phyloP scores from a whole-genome alignment of 2,113 vertebrate genomes.

The Chlorodrepanis virens region DNA sequence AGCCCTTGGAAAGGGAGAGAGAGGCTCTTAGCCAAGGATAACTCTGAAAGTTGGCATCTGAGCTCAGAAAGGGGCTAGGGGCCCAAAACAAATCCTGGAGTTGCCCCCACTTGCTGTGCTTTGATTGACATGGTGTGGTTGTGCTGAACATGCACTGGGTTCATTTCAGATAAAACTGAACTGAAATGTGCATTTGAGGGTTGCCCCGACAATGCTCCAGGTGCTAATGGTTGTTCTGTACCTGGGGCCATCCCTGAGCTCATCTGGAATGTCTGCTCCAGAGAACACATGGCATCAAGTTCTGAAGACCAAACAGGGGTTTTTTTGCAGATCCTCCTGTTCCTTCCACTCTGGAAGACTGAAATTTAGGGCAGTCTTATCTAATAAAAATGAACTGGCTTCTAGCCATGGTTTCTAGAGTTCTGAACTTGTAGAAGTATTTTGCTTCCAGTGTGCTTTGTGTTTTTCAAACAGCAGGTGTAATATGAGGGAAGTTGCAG shows the following conservation, averaged over 20 bases:
- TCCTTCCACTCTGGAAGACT: background rate
- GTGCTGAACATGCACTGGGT: background rate
- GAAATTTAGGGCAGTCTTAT: background rate
- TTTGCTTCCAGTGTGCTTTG: background rate
- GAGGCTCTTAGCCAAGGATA: background rate
- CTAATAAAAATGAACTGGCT: background rate
- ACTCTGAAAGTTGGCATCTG: background rate
- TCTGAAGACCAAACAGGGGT: fast-evolving
- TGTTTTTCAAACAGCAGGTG: background rate
- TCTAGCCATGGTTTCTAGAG: background rate
- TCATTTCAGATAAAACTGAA: background rate
- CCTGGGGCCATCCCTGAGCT: background rate
- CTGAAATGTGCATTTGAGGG: background rate
- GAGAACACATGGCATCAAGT: background rate
- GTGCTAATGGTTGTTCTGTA: background rate
- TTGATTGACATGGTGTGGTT: background rate
- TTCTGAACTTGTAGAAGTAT: background rate
- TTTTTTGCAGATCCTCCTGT: background rate
- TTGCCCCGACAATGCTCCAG: background rate
- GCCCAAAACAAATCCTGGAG: background rate
- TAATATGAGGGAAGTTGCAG: background rate
- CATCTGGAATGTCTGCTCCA: background rate
- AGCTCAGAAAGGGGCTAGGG: background rate
- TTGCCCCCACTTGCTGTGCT: background rate
- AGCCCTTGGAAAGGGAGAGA: background rate